phyloP scores from a whole-genome alignment of 2,113 vertebrate species.

The Axis porcinus region DNA sequence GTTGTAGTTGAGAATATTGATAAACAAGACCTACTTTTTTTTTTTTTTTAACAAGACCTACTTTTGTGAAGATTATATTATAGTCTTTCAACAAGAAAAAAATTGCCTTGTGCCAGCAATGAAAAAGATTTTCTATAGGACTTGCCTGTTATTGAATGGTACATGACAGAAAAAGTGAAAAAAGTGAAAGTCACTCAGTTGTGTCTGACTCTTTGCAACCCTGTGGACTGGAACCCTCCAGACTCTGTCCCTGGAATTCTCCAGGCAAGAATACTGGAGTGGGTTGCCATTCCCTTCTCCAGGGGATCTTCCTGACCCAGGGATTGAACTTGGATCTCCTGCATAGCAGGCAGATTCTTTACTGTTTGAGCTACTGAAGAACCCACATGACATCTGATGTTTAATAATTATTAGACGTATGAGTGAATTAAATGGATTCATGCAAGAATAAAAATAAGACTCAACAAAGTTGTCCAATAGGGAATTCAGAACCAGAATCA shows the following conservation, averaged over 20 bases:
- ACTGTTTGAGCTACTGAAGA: not conserved
- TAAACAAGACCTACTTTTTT: not conserved
- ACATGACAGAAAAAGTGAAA: not conserved
- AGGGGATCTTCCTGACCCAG: not conserved
- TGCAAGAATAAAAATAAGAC: not conserved
- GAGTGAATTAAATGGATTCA: not conserved
- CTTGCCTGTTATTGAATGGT: not conserved
- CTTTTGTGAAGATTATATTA: not conserved
- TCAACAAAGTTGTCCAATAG: not conserved
- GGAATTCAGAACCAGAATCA: not conserved
- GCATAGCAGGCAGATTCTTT: not conserved
- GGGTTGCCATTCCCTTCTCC: not conserved
- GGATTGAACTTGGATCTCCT: not conserved
- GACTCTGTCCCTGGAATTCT: not conserved
- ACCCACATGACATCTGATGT: not conserved
- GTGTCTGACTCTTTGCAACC: not conserved
- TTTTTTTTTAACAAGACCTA: not conserved
- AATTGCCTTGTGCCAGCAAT: not conserved
- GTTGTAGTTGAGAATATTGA: not conserved
- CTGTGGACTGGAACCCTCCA: not conserved
- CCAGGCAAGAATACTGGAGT: not conserved
- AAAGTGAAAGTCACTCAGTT: not conserved
- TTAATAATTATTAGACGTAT: not conserved
- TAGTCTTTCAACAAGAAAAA: not conserved
- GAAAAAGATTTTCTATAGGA: not conserved